phyloP scores from a whole-genome alignment of 2,888 invertebrate genomes.

The Eupithecia inturbata region DNA sequence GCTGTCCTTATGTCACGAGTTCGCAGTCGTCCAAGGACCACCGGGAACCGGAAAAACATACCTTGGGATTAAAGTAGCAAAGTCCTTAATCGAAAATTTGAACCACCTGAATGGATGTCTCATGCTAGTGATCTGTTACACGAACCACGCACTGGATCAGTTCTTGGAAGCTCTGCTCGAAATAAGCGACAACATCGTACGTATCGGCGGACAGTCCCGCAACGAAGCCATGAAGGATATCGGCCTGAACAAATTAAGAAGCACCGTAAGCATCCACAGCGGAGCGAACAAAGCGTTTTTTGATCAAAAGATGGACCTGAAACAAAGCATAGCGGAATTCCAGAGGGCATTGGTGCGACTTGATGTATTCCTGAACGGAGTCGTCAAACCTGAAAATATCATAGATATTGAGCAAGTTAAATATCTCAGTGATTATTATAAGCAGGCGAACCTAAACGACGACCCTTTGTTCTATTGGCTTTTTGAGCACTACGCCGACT shows the following conservation, averaged over 20 bases:
- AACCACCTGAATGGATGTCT: conserved; percentile 60
- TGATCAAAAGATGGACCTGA: conserved; percentile 53
- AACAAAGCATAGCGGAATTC: conserved; percentile 47
- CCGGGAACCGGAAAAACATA: conserved; percentile 95
- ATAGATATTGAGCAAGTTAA: conserved; percentile 43
- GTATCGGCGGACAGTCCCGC: conserved; percentile 88
- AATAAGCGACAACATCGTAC: conserved; percentile 84
- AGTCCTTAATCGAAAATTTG: conserved; percentile 85
- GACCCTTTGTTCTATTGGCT: conserved; percentile 63
- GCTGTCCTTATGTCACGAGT: conserved; percentile 87
- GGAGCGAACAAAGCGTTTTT: conserved; percentile 47
- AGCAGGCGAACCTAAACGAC: conserved; percentile 7
- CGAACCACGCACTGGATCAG: conserved; percentile 94
- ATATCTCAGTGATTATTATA: conserved; percentile 49
- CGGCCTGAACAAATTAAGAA: conserved; percentile 69
- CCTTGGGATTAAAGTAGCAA: conserved; percentile 88
- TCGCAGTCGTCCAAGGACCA: conserved; percentile 92
- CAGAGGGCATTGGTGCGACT: conserved; percentile 52
- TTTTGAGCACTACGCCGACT: conserved; percentile 53
- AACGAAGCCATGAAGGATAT: conserved; percentile 75
- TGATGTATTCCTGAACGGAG: conserved; percentile 57
- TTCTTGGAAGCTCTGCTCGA: conserved; percentile 88
- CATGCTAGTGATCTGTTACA: conserved; percentile 91
- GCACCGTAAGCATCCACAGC: conserved; percentile 20
- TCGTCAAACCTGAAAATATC: conserved; percentile 51